These are phyloP conservation scores for Teleopsis dalmanni DNA, from an alignment of 1,140 invertebrate species.

Conservation along the genomic window DNA sequence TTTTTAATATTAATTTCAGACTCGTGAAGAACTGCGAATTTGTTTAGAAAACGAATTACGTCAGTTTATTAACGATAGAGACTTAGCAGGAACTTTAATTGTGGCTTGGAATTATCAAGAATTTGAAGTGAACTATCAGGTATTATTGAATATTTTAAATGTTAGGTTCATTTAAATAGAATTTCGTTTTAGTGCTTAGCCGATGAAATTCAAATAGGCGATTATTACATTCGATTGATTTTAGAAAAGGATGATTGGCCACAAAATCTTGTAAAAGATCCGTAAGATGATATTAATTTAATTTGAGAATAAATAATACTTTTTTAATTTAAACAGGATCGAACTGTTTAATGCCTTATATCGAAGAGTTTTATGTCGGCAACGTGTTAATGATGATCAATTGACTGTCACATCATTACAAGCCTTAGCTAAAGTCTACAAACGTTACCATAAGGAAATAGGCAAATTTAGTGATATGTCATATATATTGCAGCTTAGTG, in stretches of 20 bases:
- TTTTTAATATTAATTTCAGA: constrained; percentile 50
- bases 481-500: constrained; percentile 92
- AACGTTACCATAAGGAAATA: constrained; percentile 91
- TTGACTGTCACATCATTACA: constrained; percentile 94
- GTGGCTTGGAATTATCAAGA: constrained; percentile 98
- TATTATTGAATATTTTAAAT: not conserved
- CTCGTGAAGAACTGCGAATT: constrained; percentile 87
- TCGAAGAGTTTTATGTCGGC: constrained; percentile 77
- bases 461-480: constrained; percentile 95
- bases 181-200: constrained; percentile 57
- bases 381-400: constrained; percentile 65
- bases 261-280: constrained; percentile 43
- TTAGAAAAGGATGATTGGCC: constrained; percentile 85
- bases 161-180: not conserved
- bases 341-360: constrained; percentile 99
- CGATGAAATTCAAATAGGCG: constrained; percentile 96
- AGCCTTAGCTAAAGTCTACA: constrained; percentile 97
- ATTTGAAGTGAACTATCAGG: constrained; percentile 86
- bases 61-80: constrained; percentile 81
- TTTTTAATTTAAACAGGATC: constrained; percentile 52
- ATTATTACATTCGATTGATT: constrained; percentile 93
- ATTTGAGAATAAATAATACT: not conserved
- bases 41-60: constrained; percentile 91
- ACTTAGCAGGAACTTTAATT: constrained; percentile 69
- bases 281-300: constrained; percentile 22